A percentile compares a stretch with the other conserved stretches of the same genome.
Evolutionary conservation across 2,888 invertebrate species (phyloP).

Genomic region (Lasiommata megera): DNA sequence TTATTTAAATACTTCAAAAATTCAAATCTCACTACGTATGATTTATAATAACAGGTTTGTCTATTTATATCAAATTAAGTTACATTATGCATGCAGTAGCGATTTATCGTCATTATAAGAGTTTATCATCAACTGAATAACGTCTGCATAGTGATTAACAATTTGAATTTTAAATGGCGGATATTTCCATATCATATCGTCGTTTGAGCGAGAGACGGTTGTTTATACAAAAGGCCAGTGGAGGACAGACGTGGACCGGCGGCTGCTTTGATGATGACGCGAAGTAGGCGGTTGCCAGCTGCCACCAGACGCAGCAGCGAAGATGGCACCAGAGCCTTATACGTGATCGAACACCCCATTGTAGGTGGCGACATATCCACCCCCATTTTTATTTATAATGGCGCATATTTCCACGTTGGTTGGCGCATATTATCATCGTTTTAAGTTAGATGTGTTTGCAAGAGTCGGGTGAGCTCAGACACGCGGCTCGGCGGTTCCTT

Average conservation of each 20-base stretch:
- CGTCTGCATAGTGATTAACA: slow-evolving; percentile 1
- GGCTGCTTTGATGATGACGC: too few species aligned
- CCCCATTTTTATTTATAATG: too few species aligned
- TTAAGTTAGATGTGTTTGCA: slow-evolving; percentile 28
- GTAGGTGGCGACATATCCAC: too few species aligned
- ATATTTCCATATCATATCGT: slow-evolving; percentile 27
- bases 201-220: slow-evolving; percentile 23
- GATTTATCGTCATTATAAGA: slow-evolving; percentile 4
- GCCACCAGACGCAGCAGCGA: too few species aligned
- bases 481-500: slow-evolving; percentile 45
- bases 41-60: not conserved
- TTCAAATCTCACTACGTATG: not conserved
- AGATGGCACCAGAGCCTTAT: too few species aligned
- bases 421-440: slow-evolving; percentile 28
- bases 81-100: slow-evolving; percentile 1
- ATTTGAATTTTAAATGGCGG: slow-evolving; percentile 13
- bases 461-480: slow-evolving; percentile 22
- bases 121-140: slow-evolving; percentile 11
- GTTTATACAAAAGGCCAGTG: slow-evolving; percentile 30
- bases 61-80: not conserved
- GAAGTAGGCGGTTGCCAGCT: too few species aligned
- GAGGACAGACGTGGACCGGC: too few species aligned
- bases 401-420: too few species aligned
- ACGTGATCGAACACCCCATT: too few species aligned
- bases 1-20: too few species aligned